Evolutionary conservation across 92 coral and sea anemone species (phyloP).

Genomic region (Porites cylindrica): DNA sequence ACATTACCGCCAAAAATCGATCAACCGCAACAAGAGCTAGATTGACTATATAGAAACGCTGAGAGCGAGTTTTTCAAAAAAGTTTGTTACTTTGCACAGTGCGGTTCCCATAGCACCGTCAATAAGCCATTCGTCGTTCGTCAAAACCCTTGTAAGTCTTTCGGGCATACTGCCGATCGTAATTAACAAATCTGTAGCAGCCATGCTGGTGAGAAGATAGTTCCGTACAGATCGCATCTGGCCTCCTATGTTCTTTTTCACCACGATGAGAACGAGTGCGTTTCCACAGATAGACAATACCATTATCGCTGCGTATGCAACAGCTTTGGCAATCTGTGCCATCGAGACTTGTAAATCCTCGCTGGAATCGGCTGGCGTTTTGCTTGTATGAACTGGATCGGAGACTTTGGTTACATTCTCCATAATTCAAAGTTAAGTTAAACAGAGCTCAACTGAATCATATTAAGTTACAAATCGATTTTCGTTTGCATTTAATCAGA

Average conservation of each 20-base stretch:
- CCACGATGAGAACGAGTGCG: conserved; percentile 50
- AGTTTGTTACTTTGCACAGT: conserved; percentile 54
- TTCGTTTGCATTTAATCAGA: not conserved
- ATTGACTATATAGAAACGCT: conserved; percentile 44
- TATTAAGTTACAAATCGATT: not conserved
- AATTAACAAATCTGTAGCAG: conserved; percentile 53
- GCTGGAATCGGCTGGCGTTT: not conserved
- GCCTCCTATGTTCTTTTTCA: conserved; percentile 59
- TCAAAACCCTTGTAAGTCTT: conserved; percentile 49
- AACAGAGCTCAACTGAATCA: not conserved
- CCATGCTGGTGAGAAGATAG: conserved; percentile 64
- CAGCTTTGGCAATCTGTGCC: conserved; percentile 17
- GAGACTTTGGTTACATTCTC: not conserved
- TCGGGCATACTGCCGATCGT: conserved; percentile 70
- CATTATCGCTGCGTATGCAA: conserved; percentile 50
- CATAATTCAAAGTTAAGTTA: not conserved
- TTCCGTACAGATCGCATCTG: conserved; percentile 56
- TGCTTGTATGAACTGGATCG: not conserved
- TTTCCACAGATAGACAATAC: conserved; percentile 54
- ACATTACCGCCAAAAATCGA: conserved; percentile 59
- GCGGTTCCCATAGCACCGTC: conserved; percentile 43
- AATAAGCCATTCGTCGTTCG: conserved; percentile 61
- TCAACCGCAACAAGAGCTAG: conserved; percentile 47
- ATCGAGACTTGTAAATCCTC: conserved; percentile 5
- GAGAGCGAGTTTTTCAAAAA: conserved; percentile 44